Evolutionary conservation across 2,797 vertebrate species (phyloP), one percentile per base, ranked within the genome.

Genomic region (Pseudopleuronectes americanus): DNA sequence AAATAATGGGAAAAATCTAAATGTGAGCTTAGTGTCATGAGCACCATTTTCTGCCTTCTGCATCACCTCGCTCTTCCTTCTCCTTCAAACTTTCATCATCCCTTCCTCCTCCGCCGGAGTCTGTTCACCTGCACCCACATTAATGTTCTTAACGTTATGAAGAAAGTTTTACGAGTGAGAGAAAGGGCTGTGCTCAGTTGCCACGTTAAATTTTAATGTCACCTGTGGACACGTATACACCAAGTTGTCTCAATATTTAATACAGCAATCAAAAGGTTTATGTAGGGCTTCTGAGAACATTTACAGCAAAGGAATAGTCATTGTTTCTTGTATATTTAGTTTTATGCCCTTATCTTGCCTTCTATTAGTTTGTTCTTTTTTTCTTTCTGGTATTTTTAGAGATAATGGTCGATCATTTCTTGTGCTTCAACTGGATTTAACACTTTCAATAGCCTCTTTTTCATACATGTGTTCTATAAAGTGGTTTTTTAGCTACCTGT

Each of bases 211-310:
- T 56, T 83, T 86, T 88, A 83, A 87, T 89, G 80, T 57, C 24
- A 48, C 87, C 84, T 55, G 17, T 53, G 77, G 88, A 72, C 52
- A 71, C 8, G 47, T 84, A 83, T 57, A 60, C 64, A 74, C 73
- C 66, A 26, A 62, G 63, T 66, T 36, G 57, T 74, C 76, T 85
- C 60, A 79, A 83, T 86, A 80, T 89, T 91, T 88, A 87, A 90
- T 87, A 76, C 56, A 65, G 83, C 77, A 83, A 84, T 92, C 88
- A 88, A 49, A 86, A 84, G 82, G 83, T 80, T 88, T 84, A 85
- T 68, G 38, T 61, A 58, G 58, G 71, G 75, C 68, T 75, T 51
- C 74, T 61, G 74, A 70, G 77, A 84, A 72, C 67, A 82, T 87
- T 74, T 79, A 88, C 81, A 81, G 59, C 48, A 24, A 22, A 12